Base-by-base conservation (phyloP, 2,797 vertebrate genomes). In the Pempheris klunzingeri region DNA sequence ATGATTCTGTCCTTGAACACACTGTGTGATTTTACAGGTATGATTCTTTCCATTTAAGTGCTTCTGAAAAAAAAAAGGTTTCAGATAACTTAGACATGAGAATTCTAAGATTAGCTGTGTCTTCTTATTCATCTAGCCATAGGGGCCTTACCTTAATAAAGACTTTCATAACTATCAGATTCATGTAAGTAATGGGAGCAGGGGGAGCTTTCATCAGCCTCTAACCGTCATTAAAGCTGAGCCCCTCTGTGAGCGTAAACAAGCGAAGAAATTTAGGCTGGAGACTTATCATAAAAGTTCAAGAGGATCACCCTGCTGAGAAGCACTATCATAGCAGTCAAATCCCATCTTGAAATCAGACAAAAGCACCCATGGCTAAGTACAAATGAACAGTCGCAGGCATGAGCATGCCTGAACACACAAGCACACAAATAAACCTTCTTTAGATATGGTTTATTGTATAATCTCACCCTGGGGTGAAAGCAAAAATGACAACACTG, bases 81-180 rank as follows among this genome's bases (percentile, higher is more conserved):
- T n/a, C n/a, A n/a, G n/a, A n/a, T n/a, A n/a, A n/a, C n/a, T n/a
- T n/a, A n/a, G n/a, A n/a, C n/a, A n/a, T n/a, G n/a, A n/a, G n/a
- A n/a, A n/a, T n/a, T n/a, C n/a, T n/a, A n/a, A n/a, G n/a, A n/a
- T n/a, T n/a, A n/a, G n/a, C n/a, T n/a, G n/a, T n/a, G n/a, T n/a
- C n/a, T 59, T 82, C 58, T 77, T 70, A 79, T 86, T 86, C 69
- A 66, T 71, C 49, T 68, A 58, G 61, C 74, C 60, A 53, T 68
- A 52, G 78, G 76, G 77, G 78, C 87, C 68, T 72, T 64, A 80
- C 87, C 60, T 68, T 77, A 78, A 83, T 77, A 85, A 80, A 75
- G 46, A 78, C 70, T 86, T 59, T 73, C 44, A 86, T 80, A 87
- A 76, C 47, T 41, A 66, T 76, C 30, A 12, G 20, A 78, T 78